Base-by-base conservation (phyloP, 2,113 vertebrate genomes). In the Dipodomys merriami region DNA sequence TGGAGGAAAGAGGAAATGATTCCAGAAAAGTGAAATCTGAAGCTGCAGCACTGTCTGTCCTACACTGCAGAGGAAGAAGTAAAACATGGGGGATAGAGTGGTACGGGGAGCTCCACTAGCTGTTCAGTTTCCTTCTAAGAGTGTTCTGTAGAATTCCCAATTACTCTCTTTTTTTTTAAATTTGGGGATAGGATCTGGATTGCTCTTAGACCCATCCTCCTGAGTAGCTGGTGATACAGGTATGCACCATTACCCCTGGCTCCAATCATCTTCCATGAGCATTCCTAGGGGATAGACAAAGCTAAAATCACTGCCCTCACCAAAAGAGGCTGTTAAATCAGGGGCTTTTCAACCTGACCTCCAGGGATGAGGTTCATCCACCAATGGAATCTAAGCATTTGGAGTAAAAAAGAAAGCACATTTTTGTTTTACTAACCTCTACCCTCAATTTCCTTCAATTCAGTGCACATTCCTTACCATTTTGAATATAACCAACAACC, bases 1-100 rank as follows among this genome's bases (percentile, higher is more conserved):
- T 95, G 91, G 95, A 94, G 72, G 80, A 94, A 93, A 95, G 19
- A 94, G 72, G 83, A 93, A 94, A 18, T 87, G 67, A 81, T 60
- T 8, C 16, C 57, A 83, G 35, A 39, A 53, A 30, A n/a, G 44
- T 5, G 29, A 72, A 77, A n/a, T 30, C 60, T 69, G 89, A 90
- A 81, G 6, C 44, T 53, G 9, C 72, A 64, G 29, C n/a, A 12
- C 20, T 71, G 33, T 49, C 49, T 49, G n/a, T 1, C 29, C 57
- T 44, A 9, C 0, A 88, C 53, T 49, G 1, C 1, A 44, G 30
- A 16, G 25, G 16, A 80, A 16, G 25, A 8, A 80, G 4, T 46
- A 20, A 86, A 25, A 86, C 53, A 33, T 15, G 5, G 29, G 33
- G 30, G 62, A 0, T 49, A 12, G 49, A 12, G 49, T 49, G 2